phyloP scores from a whole-genome alignment of 1,140 invertebrate genomes.

The Sinonovacula constricta region DNA sequence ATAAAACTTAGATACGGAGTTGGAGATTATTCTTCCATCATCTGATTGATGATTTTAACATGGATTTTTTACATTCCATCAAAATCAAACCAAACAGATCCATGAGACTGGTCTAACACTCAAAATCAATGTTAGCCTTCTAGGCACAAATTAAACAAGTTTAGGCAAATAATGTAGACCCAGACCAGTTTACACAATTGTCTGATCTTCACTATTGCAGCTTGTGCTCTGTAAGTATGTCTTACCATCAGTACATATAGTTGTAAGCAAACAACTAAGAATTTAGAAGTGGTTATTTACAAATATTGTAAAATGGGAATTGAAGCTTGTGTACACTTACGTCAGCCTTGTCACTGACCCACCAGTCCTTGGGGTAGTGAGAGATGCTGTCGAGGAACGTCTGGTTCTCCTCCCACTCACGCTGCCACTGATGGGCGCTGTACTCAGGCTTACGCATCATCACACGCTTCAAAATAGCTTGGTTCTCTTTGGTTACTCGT shows the following conservation, averaged over 20 bases:
- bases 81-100: too few relatives aligned
- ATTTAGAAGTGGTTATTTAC: not conserved
- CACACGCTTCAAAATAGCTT: slow-evolving; percentile 74
- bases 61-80: too few relatives aligned
- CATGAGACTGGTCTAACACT: too few relatives aligned
- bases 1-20: too few relatives aligned
- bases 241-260: not conserved
- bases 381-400: slow-evolving; percentile 78
- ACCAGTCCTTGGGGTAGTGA: slow-evolving; percentile 77
- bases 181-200: too few relatives aligned
- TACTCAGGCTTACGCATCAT: slow-evolving; percentile 74
- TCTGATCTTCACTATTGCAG: too few relatives aligned
- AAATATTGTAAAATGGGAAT: not conserved
- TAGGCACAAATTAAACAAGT: not conserved
- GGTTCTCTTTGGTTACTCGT: slow-evolving; percentile 74
- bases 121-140: too few relatives aligned
- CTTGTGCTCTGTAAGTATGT: not conserved
- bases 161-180: not conserved
- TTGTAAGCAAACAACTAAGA: not conserved
- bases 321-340: not conserved
- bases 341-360: slow-evolving; percentile 60
- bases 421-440: slow-evolving; percentile 68
- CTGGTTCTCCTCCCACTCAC: slow-evolving; percentile 76
- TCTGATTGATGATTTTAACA: too few relatives aligned
- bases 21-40: too few relatives aligned